Evolutionary conservation across 2,888 invertebrate genomes (phyloP), one percentile per base, ranked within the genome.

Genomic region (Mythimna loreyi): DNA sequence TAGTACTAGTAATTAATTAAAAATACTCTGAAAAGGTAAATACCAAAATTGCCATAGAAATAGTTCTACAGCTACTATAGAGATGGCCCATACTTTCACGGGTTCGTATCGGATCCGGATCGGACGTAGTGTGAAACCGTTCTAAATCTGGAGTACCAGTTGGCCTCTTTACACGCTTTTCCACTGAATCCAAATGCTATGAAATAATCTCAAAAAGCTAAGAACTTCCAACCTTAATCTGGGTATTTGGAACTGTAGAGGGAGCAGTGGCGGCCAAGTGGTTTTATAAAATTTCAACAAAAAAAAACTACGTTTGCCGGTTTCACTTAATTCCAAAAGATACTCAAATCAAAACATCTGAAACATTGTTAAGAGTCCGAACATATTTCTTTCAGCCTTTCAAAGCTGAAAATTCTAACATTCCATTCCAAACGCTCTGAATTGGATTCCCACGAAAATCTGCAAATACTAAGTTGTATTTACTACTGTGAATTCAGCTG

Each of bases 371-470:
- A 28, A 61, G 67, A 67, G 49, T 49, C 21, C 28, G 40, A 69
- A 64, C 52, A 67, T 60, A 68, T 62, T 78, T 73, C 59, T 70
- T 43, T 66, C 67, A 77, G 43, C 62, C n/a, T 61, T 58, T 75
- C 53, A 73, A 83, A 81, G 71, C 74, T 57, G 40, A 58, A 72
- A 25, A 75, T 82, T 72, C 58, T 59, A 3, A 50, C 68, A 74
- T 82, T 74, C 59, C 72, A 60, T 64, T 73, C 53, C 40, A 66
- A 81, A 77, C 67, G 55, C 52, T 70, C 49, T 72, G 36, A 58
- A 64, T 70, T 19, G 30, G 21, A 73, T 67, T 67, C 57, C 61
- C 21, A n/a, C 68, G 30, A 65, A 83, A 77, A 78, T 65, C 50
- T 67, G 65, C 40, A 16, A 66, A 67, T 67, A 72, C 72, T 72